Conservation (phyloP, 2,797 vertebrate species). For the Gorsachius magnificus region DNA sequence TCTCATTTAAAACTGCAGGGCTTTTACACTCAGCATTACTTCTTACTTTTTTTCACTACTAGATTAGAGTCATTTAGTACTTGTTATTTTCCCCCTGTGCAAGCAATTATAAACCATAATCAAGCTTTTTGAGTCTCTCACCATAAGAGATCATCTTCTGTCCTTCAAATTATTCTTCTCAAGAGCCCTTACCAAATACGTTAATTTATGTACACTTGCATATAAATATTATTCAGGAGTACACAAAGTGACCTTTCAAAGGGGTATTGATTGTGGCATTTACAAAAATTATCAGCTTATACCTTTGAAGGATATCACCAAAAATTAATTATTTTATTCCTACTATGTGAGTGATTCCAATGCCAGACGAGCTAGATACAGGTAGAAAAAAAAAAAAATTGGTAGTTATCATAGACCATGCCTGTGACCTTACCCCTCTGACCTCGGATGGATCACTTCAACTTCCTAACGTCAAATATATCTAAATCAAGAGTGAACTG, state of each 20-base stretch:
- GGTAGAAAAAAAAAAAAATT: neutral
- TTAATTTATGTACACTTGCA: neutral
- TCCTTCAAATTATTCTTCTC: slow-evolving; percentile 43
- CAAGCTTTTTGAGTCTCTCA: slow-evolving; percentile 37
- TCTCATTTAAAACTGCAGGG: slow-evolving; percentile 29
- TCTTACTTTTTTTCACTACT: neutral
- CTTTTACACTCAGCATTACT: neutral
- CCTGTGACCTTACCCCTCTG: neutral
- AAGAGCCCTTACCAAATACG: neutral
- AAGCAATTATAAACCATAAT: slow-evolving; percentile 49
- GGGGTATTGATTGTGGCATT: neutral
- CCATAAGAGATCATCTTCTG: slow-evolving; percentile 19
- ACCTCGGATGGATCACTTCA: neutral
- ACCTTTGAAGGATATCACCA: neutral
- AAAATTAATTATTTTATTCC: neutral
- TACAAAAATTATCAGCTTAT: neutral
- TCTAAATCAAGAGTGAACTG: neutral
- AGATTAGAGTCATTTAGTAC: slow-evolving; percentile 36
- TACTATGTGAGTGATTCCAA: neutral
- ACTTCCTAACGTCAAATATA: neutral
- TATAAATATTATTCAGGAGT: neutral
- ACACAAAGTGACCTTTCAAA: slow-evolving; percentile 26
- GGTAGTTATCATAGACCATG: neutral
- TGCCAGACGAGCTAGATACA: neutral
- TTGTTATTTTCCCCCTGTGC: slow-evolving; percentile 39